These are phyloP conservation scores for Andricus quercusramuli DNA, from an alignment of 2,888 invertebrate species.

Conservation along the genomic window DNA sequence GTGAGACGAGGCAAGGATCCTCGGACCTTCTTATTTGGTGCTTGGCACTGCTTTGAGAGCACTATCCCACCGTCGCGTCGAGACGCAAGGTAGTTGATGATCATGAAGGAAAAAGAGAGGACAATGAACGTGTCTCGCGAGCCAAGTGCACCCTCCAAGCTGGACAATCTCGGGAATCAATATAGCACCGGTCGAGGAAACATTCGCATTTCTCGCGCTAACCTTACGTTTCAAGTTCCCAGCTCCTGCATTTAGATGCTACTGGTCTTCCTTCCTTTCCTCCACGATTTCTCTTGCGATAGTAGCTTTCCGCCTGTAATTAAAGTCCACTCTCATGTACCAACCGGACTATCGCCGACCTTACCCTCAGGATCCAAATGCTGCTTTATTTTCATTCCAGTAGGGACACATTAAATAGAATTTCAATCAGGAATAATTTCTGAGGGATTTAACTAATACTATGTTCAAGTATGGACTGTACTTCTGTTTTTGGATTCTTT, in stretches of 20 bases:
- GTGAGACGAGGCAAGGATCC: slow-evolving; percentile 35
- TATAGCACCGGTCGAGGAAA: slow-evolving; percentile 61
- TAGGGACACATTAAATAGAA: too few species aligned
- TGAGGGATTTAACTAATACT: too few species aligned
- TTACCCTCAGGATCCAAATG: not conserved
- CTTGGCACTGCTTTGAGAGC: slow-evolving; percentile 63
- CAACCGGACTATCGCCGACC: slow-evolving; percentile 58
- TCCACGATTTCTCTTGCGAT: slow-evolving; percentile 54
- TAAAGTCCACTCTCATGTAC: slow-evolving; percentile 67
- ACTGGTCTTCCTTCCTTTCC: slow-evolving; percentile 48
- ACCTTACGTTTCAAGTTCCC: slow-evolving; percentile 56
- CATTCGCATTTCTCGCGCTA: slow-evolving; percentile 58
- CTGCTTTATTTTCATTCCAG: too few species aligned
- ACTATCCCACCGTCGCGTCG: slow-evolving; percentile 51
- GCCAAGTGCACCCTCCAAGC: slow-evolving; percentile 63
- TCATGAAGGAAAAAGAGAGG: slow-evolving; percentile 64
- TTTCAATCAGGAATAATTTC: too few species aligned
- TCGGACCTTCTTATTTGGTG: slow-evolving; percentile 61
- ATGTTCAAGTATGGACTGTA: too few species aligned
- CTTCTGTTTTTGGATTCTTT: too few species aligned
- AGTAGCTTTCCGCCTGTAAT: slow-evolving; percentile 60
- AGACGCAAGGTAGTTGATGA: slow-evolving; percentile 67
- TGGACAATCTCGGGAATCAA: slow-evolving; percentile 68
- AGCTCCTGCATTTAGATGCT: slow-evolving; percentile 42
- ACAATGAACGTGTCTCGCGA: slow-evolving; percentile 73